phyloP scores from a whole-genome alignment of 23 tunicate genomes.

The Oikopleura albicans region DNA sequence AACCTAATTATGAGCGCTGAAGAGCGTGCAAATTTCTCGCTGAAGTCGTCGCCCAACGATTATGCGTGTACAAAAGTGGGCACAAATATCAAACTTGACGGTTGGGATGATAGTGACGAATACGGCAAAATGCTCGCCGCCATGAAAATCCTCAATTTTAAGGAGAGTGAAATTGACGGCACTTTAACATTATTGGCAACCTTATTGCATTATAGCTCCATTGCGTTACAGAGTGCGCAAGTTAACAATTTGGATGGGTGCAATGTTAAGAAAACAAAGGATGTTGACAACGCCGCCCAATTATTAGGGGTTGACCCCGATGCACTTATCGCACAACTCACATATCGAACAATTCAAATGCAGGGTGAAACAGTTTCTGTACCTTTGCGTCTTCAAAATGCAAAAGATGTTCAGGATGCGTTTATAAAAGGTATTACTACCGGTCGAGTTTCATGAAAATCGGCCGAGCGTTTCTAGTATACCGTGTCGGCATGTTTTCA shows the following conservation, averaged over 20 bases:
- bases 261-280: not conserved
- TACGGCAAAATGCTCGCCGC: not conserved
- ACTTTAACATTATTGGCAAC: not conserved
- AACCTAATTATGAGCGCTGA: too few relatives aligned
- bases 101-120: not conserved
- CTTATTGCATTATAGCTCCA: not conserved
- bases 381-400: slow-evolving; percentile 62
- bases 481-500: too few relatives aligned
- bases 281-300: not conserved
- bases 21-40: not conserved
- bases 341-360: slow-evolving; percentile 46
- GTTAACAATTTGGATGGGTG: not conserved
- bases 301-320: not conserved
- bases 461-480: too few relatives aligned
- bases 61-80: not conserved
- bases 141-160: not conserved
- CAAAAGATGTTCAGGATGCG: slow-evolving; percentile 77
- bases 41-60: not conserved
- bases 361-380: slow-evolving; percentile 67
- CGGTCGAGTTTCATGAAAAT: too few relatives aligned
- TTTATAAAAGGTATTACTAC: slow-evolving; percentile 61
- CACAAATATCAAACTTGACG: not conserved
- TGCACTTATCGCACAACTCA: slow-evolving; percentile 32
- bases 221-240: not conserved
- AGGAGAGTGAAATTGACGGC: not conserved